These are phyloP conservation scores for Passer domesticus DNA, from an alignment of 2,113 vertebrate genomes.

Conservation along the genomic window DNA sequence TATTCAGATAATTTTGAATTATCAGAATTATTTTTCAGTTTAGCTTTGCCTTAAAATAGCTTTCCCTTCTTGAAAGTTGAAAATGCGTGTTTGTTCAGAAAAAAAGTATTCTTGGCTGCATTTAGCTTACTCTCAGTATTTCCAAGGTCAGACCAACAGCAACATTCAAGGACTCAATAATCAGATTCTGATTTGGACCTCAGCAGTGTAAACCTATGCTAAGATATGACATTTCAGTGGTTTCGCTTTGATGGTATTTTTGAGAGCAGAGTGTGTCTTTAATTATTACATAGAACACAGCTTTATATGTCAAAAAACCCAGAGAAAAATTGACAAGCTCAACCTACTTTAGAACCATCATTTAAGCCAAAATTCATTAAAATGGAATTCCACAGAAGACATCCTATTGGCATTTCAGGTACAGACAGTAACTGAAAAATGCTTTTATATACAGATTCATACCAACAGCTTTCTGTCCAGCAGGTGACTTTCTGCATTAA, in stretches of 20 bases:
- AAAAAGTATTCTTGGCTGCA: neutral
- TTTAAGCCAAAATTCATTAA: neutral
- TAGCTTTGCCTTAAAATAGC: neutral
- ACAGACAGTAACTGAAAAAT: neutral
- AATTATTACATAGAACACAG: neutral
- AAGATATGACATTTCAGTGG: neutral
- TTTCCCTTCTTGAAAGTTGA: neutral
- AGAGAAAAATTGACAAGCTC: neutral
- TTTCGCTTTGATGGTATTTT: neutral
- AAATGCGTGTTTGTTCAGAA: neutral
- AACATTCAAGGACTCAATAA: neutral
- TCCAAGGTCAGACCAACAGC: neutral
- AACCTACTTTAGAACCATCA: neutral
- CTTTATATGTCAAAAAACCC: neutral
- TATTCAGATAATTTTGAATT: neutral
- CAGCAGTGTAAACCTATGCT: neutral
- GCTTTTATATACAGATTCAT: slow-evolving; percentile 35
- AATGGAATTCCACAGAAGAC: slow-evolving; percentile 1
- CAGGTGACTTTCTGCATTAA: slow-evolving; percentile 52
- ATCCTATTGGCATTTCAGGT: neutral
- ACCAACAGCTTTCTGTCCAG: slow-evolving; percentile 36
- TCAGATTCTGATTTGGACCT: neutral
- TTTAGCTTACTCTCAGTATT: neutral
- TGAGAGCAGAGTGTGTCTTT: neutral
- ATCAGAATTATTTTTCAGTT: neutral